Base-by-base conservation (phyloP, 2,113 vertebrate genomes). In the Uria aalge region DNA sequence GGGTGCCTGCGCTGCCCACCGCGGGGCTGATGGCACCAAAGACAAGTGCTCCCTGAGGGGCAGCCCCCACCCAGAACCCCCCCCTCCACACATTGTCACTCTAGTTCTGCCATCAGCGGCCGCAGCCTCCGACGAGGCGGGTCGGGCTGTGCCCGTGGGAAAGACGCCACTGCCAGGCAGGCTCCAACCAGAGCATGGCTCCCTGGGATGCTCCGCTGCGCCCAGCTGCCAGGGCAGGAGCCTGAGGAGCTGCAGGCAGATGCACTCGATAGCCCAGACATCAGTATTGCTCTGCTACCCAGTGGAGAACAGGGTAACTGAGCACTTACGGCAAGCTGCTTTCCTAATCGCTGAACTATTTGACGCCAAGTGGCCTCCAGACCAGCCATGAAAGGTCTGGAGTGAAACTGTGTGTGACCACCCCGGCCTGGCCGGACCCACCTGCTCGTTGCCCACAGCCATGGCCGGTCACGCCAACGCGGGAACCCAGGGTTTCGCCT, bases 401-500 rank as follows among this genome's bases (percentile, higher is more conserved):
- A 13, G 38, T 10, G 21, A 34, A 59, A 8, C 4, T 5, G 23
- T 7, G 4, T 0, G 36, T 13, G 12, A 27, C 21, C 27, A 47
- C 15, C 15, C 60, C 2, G 20, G 56, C 64, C 55, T 5, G 3
- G 36, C 7, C 2, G 3, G 14, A 48, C 26, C 5, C 50, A 21
- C n/a, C 24, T 3, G 38, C 24, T 22, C 40, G 0, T 2, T 7
- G 2, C 32, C 47, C 45, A 11, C 16, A 1, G 34, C 6, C 2
- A 0, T 0, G 52, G 45, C 22, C 18, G 1, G 36, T 12, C 52
- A 57, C 9, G 0, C 23, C 67, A 6, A 24, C 2, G 2, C 1
- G 1, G 0, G 12, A 3, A 6, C 0, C 38, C 6, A 0, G 63
- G 27, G 30, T 2, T 29, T 56, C 6, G 0, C 10, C 57, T 21